phyloP scores from a whole-genome alignment of 2,797 vertebrate genomes.

The Liparis tanakae region DNA sequence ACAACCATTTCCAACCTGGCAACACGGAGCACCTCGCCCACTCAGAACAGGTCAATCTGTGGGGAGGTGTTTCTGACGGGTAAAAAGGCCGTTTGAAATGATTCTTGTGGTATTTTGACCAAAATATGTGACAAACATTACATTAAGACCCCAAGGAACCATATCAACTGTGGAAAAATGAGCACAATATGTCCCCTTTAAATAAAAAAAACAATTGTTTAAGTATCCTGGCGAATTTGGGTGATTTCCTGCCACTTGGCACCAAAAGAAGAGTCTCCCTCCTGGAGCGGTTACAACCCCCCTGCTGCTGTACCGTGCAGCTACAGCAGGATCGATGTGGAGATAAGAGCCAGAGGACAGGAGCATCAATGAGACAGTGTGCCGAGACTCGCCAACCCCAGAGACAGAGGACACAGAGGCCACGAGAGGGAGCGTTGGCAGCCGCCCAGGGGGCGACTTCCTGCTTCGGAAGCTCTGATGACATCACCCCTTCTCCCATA shows the following conservation, averaged over 20 bases:
- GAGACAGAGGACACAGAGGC: slow-evolving; percentile 39
- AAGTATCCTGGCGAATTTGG: neutral
- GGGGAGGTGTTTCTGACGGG: too few relatives aligned
- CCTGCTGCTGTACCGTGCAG: neutral
- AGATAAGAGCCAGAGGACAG: neutral
- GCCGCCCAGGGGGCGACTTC: slow-evolving; percentile 68
- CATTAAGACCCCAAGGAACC: too few relatives aligned
- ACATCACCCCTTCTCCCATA: slow-evolving; percentile 71
- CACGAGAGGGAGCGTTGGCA: slow-evolving; percentile 57
- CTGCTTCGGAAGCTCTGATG: slow-evolving; percentile 74
- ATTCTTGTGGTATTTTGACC: too few relatives aligned
- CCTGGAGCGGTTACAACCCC: neutral
- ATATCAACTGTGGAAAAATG: too few relatives aligned
- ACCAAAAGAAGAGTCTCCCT: neutral
- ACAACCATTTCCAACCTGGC: too few relatives aligned
- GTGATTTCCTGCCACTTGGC: neutral
- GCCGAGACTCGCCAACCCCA: slow-evolving; percentile 16
- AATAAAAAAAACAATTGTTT: too few relatives aligned
- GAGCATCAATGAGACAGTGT: slow-evolving; percentile 14
- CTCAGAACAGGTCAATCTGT: too few relatives aligned
- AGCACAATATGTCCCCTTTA: too few relatives aligned
- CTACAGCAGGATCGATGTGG: neutral
- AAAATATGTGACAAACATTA: too few relatives aligned
- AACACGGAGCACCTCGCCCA: too few relatives aligned
- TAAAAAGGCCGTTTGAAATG: too few relatives aligned